Conservation (phyloP, 2,113 vertebrate genomes). For the Vulpes ferrilata region DNA sequence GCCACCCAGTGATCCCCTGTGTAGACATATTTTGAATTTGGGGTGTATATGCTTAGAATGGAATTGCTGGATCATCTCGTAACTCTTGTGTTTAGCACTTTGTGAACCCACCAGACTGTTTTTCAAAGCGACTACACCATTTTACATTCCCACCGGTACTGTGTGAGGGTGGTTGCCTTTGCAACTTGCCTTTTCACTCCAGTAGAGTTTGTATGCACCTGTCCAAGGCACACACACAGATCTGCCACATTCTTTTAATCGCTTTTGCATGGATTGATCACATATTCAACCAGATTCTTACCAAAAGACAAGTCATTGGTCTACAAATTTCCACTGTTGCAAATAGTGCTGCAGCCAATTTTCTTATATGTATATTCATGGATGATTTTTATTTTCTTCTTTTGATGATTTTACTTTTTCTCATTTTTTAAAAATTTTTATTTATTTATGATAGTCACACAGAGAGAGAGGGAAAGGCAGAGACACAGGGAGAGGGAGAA, state of each 20-base stretch:
- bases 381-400: background rate
- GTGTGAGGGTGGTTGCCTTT: background rate
- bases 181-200: background rate
- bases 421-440: background rate
- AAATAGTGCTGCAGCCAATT: background rate
- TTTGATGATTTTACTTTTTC: background rate
- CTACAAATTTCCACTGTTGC: background rate
- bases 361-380: background rate
- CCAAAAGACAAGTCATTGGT: background rate
- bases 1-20: too few relatives aligned
- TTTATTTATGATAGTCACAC: too few relatives aligned
- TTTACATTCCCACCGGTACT: background rate
- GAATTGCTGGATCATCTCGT: background rate
- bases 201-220: background rate
- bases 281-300: background rate
- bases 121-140: background rate
- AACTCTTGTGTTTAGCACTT: background rate
- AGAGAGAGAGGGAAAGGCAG: too few relatives aligned
- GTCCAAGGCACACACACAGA: background rate
- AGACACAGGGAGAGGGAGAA: too few relatives aligned
- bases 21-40: background rate
- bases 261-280: background rate
- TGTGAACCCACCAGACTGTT: background rate
- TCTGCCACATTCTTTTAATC: background rate
- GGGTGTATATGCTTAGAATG: background rate